These are phyloP conservation scores for Micromys minutus DNA, from an alignment of 2,113 vertebrate species.

Conservation along the genomic window DNA sequence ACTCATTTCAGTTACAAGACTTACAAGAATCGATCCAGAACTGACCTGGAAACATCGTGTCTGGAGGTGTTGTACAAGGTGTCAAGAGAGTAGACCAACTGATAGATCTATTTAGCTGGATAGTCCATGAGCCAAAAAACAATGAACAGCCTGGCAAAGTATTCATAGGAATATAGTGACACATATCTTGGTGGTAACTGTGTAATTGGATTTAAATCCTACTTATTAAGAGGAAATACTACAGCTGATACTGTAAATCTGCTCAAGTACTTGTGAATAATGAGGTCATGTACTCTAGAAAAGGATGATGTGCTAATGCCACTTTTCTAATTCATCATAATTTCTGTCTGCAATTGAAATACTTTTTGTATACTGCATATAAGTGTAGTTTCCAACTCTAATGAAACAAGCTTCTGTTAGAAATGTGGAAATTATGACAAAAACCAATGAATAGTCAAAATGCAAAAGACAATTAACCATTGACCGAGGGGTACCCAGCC, in stretches of 20 bases:
- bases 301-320: not conserved
- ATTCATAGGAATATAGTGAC: not conserved
- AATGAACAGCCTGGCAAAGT: not conserved
- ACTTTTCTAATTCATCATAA: not conserved
- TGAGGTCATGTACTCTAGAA: not conserved
- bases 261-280: not conserved
- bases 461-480: not conserved
- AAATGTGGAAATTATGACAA: not conserved
- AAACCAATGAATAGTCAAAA: not conserved
- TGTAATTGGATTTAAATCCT: not conserved
- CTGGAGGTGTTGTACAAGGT: not conserved
- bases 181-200: not conserved
- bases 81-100: too few species aligned
- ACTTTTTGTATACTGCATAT: not conserved
- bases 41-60: not conserved
- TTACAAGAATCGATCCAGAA: not conserved
- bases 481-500: not conserved
- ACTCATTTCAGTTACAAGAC: not conserved
- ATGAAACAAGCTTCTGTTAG: not conserved
- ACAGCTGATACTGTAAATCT: not conserved
- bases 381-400: not conserved
- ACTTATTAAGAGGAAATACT: not conserved
- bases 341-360: not conserved
- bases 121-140: not conserved
- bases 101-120: not conserved